phyloP scores from a whole-genome alignment of 1,140 invertebrate species.

The Tetramorium simillimum region DNA sequence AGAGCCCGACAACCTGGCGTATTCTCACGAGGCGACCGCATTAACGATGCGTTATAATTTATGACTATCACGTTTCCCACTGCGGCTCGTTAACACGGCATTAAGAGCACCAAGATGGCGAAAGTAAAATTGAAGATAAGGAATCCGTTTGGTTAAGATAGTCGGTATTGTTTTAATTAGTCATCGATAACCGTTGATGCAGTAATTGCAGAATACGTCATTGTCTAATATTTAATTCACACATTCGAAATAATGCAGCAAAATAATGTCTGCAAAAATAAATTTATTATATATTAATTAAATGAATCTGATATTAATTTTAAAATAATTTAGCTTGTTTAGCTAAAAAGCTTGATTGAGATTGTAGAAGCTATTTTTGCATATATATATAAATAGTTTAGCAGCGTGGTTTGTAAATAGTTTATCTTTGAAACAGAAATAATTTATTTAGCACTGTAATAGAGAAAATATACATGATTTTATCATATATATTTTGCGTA shows the following conservation, averaged over 20 bases:
- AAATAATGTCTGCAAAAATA: background rate
- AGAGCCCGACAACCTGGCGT: constrained; percentile 16
- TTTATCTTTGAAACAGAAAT: background rate
- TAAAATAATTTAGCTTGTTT: background rate
- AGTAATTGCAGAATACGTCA: background rate
- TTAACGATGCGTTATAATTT: constrained; percentile 30
- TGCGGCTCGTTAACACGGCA: background rate
- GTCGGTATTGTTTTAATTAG: background rate
- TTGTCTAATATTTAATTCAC: background rate
- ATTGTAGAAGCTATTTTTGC: background rate
- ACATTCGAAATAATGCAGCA: background rate
- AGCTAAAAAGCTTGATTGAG: background rate
- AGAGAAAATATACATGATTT: background rate
- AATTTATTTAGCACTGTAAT: background rate
- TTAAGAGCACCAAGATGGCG: constrained; percentile 12
- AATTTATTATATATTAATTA: background rate
- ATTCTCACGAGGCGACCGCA: constrained; percentile 20
- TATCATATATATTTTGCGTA: background rate
- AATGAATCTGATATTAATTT: background rate
- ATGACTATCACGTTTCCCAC: background rate
- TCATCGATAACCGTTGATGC: background rate
- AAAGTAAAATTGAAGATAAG: constrained; percentile 29
- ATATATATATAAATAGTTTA: background rate
- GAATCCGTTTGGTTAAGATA: constrained; percentile 15
- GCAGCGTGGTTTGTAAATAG: background rate